These are phyloP conservation scores for Chouioia cunea DNA, from an alignment of 2,888 invertebrate species.

Conservation along the genomic window DNA sequence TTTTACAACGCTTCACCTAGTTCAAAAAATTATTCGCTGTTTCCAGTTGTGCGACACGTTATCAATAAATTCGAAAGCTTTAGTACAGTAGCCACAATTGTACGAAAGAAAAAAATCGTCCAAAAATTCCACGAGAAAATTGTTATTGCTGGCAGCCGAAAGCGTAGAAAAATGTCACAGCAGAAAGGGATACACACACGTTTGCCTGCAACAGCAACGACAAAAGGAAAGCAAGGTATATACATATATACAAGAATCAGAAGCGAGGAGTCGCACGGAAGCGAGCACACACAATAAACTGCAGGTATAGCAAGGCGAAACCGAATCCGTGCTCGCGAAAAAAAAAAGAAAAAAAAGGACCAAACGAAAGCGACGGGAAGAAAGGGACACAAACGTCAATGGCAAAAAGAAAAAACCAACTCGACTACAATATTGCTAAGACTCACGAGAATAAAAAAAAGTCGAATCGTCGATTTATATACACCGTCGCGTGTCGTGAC, in stretches of 20 bases:
- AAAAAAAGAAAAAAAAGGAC: conserved; percentile 19
- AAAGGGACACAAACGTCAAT: conserved; percentile 6
- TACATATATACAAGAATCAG: background rate
- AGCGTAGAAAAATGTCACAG: too few species aligned
- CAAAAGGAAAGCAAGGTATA: too few species aligned
- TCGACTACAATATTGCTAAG: background rate
- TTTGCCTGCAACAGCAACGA: too few species aligned
- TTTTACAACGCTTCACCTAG: too few species aligned
- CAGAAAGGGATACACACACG: too few species aligned
- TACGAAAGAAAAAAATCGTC: too few species aligned
- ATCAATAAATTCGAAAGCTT: too few species aligned
- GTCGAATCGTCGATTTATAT: background rate
- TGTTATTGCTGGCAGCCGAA: too few species aligned
- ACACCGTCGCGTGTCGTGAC: conserved; percentile 34
- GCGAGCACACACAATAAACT: background rate
- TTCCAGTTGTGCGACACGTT: too few species aligned
- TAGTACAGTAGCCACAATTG: too few species aligned
- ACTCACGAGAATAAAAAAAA: background rate
- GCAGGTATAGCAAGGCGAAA: conserved; percentile 12
- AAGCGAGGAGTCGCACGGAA: background rate
- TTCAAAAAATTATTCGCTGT: too few species aligned
- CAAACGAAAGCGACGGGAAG: background rate
- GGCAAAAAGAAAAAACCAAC: background rate
- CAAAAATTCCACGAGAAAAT: too few species aligned
- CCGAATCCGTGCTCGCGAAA: conserved; percentile 8